Evolutionary conservation across 2,888 invertebrate species (phyloP), one percentile per base, ranked within the genome.

Genomic region (Heliconius sara): DNA sequence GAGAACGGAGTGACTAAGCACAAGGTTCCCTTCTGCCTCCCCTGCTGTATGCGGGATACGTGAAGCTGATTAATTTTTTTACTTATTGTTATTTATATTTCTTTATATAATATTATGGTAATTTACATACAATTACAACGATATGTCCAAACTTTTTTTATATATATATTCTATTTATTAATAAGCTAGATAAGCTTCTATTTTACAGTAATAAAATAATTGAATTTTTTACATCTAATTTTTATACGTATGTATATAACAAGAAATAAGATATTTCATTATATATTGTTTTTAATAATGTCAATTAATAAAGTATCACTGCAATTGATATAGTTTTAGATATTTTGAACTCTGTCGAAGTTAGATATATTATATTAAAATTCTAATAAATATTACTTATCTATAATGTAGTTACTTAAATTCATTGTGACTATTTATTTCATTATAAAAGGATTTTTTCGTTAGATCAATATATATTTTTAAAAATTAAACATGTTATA

Each of bases 141-240:
- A 79, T 74, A 79, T 79, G 68, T 43, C 65, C 74, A 77, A 73
- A 73, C 34, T 79, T 39, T 34, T 34, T 39, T 10, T n/a, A n/a
- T n/a, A 3, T 52, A 52, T 19, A 77, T 52, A 66, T n/a, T 77
- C 43, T 63, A 77, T 34, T 60, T 60, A 72, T 39, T 68, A 52
- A 60, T 67, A 80, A 80, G 80, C 80, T 73, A 80, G 72, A 73
- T 77, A 81, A 79, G 77, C 75, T 71, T 78, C 76, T 76, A 65
- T 47, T 80, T 81, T 77, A 81, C 76, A 79, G 81, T 77, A 82
- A 77, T 63, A 80, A 80, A 80, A 82, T 82, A 79, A 30, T 79
- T 79, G 70, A 74, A 66, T 66, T 63, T 77, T 70, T 63, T 60
- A 75, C 52, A 66, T 34, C 27, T 60, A 77, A 43, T 74, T 67